Evolutionary conservation across 2,888 invertebrate genomes (phyloP), one percentile per base, ranked within the genome.

Genomic region (Lomographa bimaculata): DNA sequence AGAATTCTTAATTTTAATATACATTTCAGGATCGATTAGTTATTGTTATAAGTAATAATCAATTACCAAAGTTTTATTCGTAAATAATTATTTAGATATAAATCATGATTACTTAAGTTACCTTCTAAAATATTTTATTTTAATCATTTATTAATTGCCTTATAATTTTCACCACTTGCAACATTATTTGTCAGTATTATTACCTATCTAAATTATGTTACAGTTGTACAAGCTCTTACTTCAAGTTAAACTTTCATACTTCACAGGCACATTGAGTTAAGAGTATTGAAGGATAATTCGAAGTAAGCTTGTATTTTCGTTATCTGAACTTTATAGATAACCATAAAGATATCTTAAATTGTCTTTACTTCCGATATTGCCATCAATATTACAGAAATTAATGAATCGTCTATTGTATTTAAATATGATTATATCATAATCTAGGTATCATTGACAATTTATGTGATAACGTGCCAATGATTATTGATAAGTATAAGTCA

Each of bases 391-490:
- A 50, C 45, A 47, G 38, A 54, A 26, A 23, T 27, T 19, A 26
- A 26, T 32, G 14, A 19, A 26, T 19, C 12, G n/a, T 2, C 9
- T 26, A 20, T 21, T 5, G 23, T 21, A 17, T 43, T 18, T 37
- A 11, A 19, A 36, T 4, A 14, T n/a, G n/a, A 4, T 14, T 14
- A 14, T 25, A 19, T 60, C 50, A 51, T 46, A 62, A 53, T 2
- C 27, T 44, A 54, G 50, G 53, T 67, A 87, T 87, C 87, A 87
- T 87, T 87, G 87, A 81, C 83, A 77, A 82, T 67, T 73, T 80
- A 79, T 87, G 90, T 90, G 90, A 90, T 90, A 89, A 81, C 76
- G 90, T 90, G 90, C 90, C 90, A 90, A 90, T 90, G 90, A 90
- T 86, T 84, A 81, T 61, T 62, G 40, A 57, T 76, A 82, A 83